Conservation (phyloP, 2,113 vertebrate genomes). For the Chaetura pelagica region DNA sequence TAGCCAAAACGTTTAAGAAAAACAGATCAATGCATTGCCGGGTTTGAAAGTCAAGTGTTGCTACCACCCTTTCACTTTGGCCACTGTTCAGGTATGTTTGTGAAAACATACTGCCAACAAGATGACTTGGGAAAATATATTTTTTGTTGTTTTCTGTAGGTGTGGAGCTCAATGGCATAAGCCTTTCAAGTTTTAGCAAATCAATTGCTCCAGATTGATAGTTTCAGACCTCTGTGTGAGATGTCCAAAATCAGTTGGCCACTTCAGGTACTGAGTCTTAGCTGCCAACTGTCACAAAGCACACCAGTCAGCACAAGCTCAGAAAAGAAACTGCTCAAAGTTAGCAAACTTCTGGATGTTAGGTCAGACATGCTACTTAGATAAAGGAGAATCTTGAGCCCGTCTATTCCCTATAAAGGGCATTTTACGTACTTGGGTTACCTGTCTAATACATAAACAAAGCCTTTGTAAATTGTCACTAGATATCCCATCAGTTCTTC, state of each 20-base stretch:
- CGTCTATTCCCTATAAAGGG: not conserved
- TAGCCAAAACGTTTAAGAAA: not conserved
- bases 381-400: not conserved
- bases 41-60: not conserved
- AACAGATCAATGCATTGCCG: not conserved
- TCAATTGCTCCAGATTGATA: not conserved
- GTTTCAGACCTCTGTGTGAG: not conserved
- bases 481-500: not conserved
- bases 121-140: not conserved
- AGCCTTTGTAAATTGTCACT: not conserved
- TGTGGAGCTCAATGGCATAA: not conserved
- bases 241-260: not conserved
- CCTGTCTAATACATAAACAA: not conserved
- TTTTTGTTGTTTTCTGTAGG: not conserved
- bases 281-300: not conserved
- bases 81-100: not conserved
- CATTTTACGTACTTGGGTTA: not conserved
- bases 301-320: not conserved
- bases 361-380: not conserved
- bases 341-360: not conserved
- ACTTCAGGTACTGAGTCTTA: not conserved
- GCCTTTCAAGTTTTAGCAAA: not conserved
- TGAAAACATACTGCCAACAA: not conserved
- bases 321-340: not conserved
- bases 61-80: not conserved